A percentile compares a stretch with the other conserved stretches of the same genome.
Conservation (phyloP, 2,797 vertebrate genomes). For the Anguilla obscura region DNA sequence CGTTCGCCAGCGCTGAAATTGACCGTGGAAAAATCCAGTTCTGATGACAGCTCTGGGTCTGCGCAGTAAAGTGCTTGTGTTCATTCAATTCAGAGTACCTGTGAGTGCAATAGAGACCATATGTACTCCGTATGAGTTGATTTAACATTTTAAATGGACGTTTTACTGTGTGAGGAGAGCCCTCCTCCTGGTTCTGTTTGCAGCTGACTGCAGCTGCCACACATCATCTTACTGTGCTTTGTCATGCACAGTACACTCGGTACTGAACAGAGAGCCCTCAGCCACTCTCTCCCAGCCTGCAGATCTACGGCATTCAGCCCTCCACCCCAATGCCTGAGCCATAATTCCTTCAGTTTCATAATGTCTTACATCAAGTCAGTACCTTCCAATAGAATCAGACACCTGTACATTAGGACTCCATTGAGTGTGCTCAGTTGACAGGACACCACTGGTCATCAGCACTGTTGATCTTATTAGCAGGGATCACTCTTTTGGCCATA, state of each 20-base stretch:
- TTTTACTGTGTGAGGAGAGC: neutral
- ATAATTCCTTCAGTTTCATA: neutral
- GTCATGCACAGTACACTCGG: neutral
- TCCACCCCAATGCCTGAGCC: neutral
- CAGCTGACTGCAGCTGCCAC: neutral
- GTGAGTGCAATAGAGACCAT: no score
- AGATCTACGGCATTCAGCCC: neutral
- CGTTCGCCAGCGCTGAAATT: neutral
- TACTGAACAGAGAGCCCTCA: neutral
- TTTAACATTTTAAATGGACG: no score
- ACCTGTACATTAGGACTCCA: neutral
- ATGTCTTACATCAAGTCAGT: neutral
- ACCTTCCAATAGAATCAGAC: neutral
- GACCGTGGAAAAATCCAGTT: neutral
- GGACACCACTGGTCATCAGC: neutral
- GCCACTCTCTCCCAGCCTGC: neutral
- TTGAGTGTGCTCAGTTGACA: neutral
- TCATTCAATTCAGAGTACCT: neutral
- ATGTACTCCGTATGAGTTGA: neutral
- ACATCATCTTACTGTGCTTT: neutral
- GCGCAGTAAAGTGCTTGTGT: neutral
- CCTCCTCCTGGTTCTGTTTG: neutral
- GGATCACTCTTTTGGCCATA: slow-evolving; percentile 1
- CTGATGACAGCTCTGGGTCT: neutral
- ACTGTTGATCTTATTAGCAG: slow-evolving; percentile 13